These are phyloP conservation scores for Brachymystax lenok DNA, from an alignment of 2,797 vertebrate genomes.

Conservation along the genomic window DNA sequence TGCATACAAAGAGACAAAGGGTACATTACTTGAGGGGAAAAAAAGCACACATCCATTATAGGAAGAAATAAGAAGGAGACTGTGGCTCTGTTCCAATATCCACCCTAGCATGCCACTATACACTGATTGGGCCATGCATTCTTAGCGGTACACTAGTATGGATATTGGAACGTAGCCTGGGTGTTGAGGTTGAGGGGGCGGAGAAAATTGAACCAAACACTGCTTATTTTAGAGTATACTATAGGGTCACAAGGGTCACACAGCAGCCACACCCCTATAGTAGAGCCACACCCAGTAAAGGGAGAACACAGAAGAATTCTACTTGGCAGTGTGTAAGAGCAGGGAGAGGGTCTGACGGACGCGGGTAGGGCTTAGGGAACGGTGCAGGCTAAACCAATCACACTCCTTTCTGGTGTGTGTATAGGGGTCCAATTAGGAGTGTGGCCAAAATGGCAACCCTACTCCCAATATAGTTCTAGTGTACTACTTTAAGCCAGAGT, in stretches of 20 bases:
- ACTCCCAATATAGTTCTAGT: slow-evolving; percentile 47
- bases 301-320: neutral
- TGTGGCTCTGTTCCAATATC: neutral
- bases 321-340: neutral
- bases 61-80: neutral
- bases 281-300: neutral
- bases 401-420: slow-evolving; percentile 23
- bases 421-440: slow-evolving; percentile 21
- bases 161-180: neutral
- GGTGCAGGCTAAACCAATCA: neutral
- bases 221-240: neutral
- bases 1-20: slow-evolving; percentile 6
- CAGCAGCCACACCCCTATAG: neutral
- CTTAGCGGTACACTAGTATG: neutral
- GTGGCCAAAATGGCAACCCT: neutral
- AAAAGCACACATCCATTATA: neutral
- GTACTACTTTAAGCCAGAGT: neutral
- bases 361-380: neutral
- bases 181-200: neutral
- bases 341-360: neutral
- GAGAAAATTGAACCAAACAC: neutral
- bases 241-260: neutral
- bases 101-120: neutral
- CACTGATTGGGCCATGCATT: neutral
- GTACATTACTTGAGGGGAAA: neutral